Percentiles rank a stretch among this genome's conserved stretches.
Evolutionary conservation across 1,140 invertebrate species (phyloP).

Genomic region (Amphibalanus amphitrite): DNA sequence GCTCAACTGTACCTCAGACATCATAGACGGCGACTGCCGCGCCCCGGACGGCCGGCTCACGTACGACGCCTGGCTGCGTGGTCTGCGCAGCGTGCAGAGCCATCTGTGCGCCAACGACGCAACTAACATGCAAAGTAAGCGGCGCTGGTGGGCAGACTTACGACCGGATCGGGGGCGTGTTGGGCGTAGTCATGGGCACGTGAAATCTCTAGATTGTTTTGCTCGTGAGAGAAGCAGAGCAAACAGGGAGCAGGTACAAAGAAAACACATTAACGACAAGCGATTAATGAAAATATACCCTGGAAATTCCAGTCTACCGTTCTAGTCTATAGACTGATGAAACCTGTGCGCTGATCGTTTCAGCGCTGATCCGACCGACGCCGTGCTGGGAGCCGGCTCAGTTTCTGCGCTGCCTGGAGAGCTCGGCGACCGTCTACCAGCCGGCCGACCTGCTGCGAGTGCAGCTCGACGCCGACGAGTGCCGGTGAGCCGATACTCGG

Average conservation of each 20-base stretch:
- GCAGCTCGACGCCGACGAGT: slow-evolving; percentile 14
- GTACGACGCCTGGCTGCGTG: slow-evolving; percentile 15
- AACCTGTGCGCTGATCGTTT: too few relatives aligned
- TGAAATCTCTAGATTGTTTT: too few relatives aligned
- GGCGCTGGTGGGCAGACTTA: too few relatives aligned
- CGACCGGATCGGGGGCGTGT: too few relatives aligned
- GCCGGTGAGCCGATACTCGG: slow-evolving; percentile 16
- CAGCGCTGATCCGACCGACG: slow-evolving; percentile 9
- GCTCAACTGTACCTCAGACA: slow-evolving; percentile 15
- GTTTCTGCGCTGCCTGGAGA: slow-evolving; percentile 16
- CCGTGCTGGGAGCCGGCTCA: slow-evolving; percentile 16
- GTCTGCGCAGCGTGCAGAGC: slow-evolving; percentile 14
- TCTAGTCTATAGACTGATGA: too few relatives aligned
- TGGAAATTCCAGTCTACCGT: too few relatives aligned
- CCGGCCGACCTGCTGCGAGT: slow-evolving; percentile 16
- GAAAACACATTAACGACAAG: too few relatives aligned
- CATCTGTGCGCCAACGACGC: slow-evolving; percentile 11
- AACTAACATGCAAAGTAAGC: neutral
- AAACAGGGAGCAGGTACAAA: too few relatives aligned
- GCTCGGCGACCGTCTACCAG: slow-evolving; percentile 14
- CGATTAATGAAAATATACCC: too few relatives aligned
- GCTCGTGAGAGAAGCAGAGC: too few relatives aligned
- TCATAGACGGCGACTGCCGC: slow-evolving; percentile 13
- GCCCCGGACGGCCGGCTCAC: slow-evolving; percentile 11
- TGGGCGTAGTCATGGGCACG: too few relatives aligned